A percentile compares a stretch with the other conserved stretches of the same genome.
Conservation (phyloP, 2,888 invertebrate species). For the Hypomecis punctinalis region DNA sequence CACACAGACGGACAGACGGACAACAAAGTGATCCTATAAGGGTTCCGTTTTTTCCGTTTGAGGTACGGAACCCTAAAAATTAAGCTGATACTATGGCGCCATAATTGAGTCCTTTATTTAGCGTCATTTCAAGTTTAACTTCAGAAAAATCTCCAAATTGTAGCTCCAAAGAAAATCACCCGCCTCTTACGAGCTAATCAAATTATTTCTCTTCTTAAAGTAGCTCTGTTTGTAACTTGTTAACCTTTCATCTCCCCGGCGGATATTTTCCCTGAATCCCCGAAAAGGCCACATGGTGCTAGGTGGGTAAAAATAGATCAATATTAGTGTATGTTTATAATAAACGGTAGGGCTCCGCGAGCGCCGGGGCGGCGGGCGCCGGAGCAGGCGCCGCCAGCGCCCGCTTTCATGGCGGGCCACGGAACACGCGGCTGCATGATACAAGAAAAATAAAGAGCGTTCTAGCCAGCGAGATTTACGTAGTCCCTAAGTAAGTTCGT, state of each 20-base stretch:
- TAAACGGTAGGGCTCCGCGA: slow-evolving; percentile 47
- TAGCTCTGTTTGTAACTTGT: neutral
- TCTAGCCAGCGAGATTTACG: too few species aligned
- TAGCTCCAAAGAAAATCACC: too few species aligned
- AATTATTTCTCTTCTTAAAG: neutral
- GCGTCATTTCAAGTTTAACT: too few species aligned
- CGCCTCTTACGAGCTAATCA: neutral
- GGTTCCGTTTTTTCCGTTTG: too few species aligned
- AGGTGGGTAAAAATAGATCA: slow-evolving; percentile 52
- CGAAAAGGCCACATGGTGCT: slow-evolving; percentile 25
- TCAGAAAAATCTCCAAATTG: too few species aligned
- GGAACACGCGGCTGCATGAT: neutral
- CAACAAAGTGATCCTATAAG: too few species aligned
- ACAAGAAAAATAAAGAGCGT: neutral
- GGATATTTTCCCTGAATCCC: slow-evolving; percentile 9
- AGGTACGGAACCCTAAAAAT: too few species aligned
- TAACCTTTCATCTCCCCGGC: neutral
- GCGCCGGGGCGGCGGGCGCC: slow-evolving; percentile 47
- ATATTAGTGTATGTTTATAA: slow-evolving; percentile 58
- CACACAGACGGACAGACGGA: too few species aligned
- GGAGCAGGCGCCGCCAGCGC: slow-evolving; percentile 51
- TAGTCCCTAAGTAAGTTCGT: too few species aligned
- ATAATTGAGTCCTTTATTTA: too few species aligned
- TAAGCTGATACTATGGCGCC: too few species aligned
- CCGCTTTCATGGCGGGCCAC: slow-evolving; percentile 40